A percentile compares a stretch with the other conserved stretches of the same genome.
Evolutionary conservation across 2,888 invertebrate species (phyloP).

Genomic region (Agriotes lineatus): DNA sequence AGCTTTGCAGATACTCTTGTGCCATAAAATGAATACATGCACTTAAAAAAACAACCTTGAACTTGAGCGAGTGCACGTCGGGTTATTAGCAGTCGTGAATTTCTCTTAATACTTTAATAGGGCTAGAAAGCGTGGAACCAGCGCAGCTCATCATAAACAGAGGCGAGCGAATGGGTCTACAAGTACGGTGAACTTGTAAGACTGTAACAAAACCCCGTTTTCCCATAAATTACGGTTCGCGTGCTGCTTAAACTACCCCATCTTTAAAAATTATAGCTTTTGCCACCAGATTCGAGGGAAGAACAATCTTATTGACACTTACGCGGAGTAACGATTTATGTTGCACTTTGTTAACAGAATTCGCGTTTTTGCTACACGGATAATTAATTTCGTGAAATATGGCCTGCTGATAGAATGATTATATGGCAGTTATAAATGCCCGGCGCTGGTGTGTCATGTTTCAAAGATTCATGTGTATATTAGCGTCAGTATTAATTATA

Average conservation of each 20-base stretch:
- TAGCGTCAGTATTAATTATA: no score
- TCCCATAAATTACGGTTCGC: conserved; percentile 18
- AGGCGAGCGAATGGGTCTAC: not conserved
- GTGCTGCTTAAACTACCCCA: conserved; percentile 16
- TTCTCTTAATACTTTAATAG: not conserved
- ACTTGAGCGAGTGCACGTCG: no score
- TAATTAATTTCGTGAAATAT: no score
- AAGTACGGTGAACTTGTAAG: not conserved
- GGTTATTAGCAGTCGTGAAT: not conserved
- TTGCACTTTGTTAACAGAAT: not conserved
- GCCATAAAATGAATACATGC: no score
- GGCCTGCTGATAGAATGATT: no score
- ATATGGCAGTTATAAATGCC: no score
- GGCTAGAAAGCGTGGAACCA: conserved; percentile 15
- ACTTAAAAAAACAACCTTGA: no score
- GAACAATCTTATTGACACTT: conserved; percentile 14
- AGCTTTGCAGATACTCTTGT: no score
- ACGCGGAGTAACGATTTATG: not conserved
- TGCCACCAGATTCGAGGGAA: not conserved
- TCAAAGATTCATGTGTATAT: no score
- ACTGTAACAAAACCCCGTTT: conserved; percentile 6
- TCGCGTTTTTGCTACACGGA: no score
- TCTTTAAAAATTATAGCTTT: conserved; percentile 21
- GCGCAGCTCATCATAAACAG: not conserved
- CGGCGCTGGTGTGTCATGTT: no score